Percentiles rank a stretch among this genome's conserved stretches.
These are phyloP conservation scores for Onychomys leucogaster DNA, from an alignment of 2,797 vertebrate genomes.

Conservation along the genomic window DNA sequence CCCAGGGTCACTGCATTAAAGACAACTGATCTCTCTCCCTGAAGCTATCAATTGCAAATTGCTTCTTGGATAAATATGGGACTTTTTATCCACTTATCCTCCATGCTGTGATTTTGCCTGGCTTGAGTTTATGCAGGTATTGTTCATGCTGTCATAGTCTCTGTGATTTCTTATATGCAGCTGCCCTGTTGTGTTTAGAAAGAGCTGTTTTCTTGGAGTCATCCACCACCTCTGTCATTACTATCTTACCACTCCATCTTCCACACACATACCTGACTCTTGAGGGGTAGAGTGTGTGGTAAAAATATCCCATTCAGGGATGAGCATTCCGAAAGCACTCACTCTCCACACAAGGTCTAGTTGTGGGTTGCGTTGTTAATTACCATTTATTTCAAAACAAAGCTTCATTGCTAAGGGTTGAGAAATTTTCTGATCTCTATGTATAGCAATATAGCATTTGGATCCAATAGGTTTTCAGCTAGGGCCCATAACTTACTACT, in stretches of 20 bases:
- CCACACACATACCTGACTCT: background rate
- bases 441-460: background rate
- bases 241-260: background rate
- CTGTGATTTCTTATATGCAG: background rate
- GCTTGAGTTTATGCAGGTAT: background rate
- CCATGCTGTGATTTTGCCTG: background rate
- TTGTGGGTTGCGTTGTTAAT: background rate
- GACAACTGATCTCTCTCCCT: background rate
- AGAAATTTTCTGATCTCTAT: background rate
- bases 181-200: background rate
- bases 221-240: background rate
- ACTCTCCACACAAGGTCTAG: too few relatives aligned
- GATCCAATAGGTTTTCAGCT: background rate
- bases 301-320: background rate
- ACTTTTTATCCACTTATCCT: background rate
- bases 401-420: background rate
- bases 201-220: background rate
- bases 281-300: background rate
- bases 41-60: background rate
- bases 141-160: background rate
- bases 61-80: background rate
- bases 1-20: background rate
- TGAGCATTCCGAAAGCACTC: background rate
- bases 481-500: background rate
- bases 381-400: background rate